These are phyloP conservation scores for Bombus vancouverensis DNA, from an alignment of 1,140 invertebrate species.

Conservation along the genomic window DNA sequence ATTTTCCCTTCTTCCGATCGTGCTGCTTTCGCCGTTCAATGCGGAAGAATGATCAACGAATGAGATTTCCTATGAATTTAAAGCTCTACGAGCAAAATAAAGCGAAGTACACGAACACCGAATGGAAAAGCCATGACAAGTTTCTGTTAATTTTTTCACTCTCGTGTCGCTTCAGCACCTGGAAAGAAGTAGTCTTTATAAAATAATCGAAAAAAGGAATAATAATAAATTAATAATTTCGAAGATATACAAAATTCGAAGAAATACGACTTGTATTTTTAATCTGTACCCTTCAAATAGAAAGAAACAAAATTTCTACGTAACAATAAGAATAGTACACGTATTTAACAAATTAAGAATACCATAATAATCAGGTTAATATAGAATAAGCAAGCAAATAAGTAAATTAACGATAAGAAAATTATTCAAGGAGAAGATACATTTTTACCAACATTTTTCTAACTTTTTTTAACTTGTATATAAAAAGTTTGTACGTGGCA, in stretches of 20 bases:
- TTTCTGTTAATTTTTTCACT: too few species aligned
- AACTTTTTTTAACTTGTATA: background rate
- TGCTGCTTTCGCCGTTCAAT: background rate
- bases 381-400: too few species aligned
- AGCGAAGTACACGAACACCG: background rate
- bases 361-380: too few species aligned
- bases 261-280: too few species aligned
- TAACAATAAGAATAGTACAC: too few species aligned
- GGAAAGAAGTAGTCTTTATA: too few species aligned
- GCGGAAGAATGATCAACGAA: background rate
- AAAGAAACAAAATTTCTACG: too few species aligned
- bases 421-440: background rate
- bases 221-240: background rate
- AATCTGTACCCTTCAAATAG: too few species aligned
- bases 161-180: too few species aligned
- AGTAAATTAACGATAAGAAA: background rate
- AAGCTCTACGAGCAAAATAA: background rate
- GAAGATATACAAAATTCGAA: too few species aligned
- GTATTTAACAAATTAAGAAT: too few species aligned
- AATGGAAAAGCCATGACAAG: too few species aligned
- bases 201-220: background rate
- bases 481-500: background rate
- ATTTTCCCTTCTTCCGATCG: slow-evolving; percentile 3
- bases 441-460: background rate
- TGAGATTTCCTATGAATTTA: background rate